Evolutionary conservation across 2,888 invertebrate species (phyloP).

Genomic region (Aproaerema taeniolella): DNA sequence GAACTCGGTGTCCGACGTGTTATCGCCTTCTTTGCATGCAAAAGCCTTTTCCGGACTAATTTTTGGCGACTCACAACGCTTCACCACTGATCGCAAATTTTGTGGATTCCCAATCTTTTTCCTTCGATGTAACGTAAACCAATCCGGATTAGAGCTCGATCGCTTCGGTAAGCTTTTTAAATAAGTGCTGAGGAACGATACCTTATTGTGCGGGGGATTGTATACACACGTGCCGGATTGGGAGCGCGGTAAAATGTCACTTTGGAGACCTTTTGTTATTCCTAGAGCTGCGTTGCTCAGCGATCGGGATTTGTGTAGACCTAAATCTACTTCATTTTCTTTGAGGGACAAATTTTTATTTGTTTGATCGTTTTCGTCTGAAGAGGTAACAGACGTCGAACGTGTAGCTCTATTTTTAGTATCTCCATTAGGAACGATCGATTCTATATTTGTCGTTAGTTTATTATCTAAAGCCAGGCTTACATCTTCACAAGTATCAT

Average conservation of each 20-base stretch:
- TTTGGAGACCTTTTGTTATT: constrained; percentile 31
- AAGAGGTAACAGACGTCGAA: constrained; percentile 35
- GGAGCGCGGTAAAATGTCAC: constrained; percentile 47
- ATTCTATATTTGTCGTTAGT: constrained; percentile 24
- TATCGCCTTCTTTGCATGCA: constrained; percentile 39
- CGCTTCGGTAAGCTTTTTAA: constrained; percentile 68
- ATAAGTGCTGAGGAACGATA: constrained; percentile 71
- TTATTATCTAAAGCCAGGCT: constrained; percentile 29
- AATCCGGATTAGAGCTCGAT: constrained; percentile 60
- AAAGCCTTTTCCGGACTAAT: constrained; percentile 34
- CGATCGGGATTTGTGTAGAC: constrained; percentile 62
- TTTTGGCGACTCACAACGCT: constrained; percentile 37
- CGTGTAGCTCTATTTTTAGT: constrained; percentile 27
- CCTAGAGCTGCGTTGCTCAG: constrained; percentile 47
- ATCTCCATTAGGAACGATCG: constrained; percentile 3
- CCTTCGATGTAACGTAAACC: constrained; percentile 51
- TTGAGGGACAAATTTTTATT: constrained; percentile 32
- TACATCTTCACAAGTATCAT: constrained; percentile 55
- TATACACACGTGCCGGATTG: constrained; percentile 53
- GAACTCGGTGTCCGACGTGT: constrained; percentile 56
- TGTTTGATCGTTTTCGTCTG: constrained; percentile 37
- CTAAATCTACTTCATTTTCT: constrained; percentile 37
- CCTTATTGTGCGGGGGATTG: constrained; percentile 60
- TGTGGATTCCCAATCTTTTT: constrained; percentile 43
- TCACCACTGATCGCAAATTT: constrained; percentile 32